Conservation (phyloP, 2,113 vertebrate species). For the Barnardius zonarius region DNA sequence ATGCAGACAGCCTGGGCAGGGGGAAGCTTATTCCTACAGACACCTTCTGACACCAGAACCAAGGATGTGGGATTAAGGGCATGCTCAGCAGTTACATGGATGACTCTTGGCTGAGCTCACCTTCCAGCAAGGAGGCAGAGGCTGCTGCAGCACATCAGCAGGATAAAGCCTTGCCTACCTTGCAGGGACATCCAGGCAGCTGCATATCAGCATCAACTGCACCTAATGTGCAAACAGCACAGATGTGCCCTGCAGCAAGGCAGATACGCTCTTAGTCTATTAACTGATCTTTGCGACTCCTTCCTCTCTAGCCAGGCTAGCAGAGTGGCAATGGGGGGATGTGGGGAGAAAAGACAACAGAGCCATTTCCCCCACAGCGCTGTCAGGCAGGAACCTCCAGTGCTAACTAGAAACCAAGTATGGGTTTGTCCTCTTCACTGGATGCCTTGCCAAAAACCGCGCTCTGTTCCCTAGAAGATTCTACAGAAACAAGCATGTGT, state of each 20-base stretch:
- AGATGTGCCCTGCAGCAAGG: not conserved
- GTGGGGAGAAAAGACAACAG: not conserved
- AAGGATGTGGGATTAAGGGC: not conserved
- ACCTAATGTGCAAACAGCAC: not conserved
- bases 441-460: not conserved
- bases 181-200: not conserved
- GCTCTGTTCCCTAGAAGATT: not conserved
- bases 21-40: not conserved
- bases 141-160: not conserved
- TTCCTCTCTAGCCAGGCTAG: not conserved
- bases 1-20: not conserved
- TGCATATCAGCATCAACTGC: not conserved
- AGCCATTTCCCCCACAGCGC: not conserved
- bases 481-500: not conserved
- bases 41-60: not conserved
- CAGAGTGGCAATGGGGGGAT: not conserved
- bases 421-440: not conserved
- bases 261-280: not conserved
- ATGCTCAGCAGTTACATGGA: rapidly evolving
- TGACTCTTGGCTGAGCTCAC: not conserved
- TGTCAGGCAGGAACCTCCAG: not conserved
- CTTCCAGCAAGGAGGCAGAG: not conserved
- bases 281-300: not conserved
- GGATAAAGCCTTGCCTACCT: not conserved
- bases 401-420: not conserved